Conservation (phyloP, 30 jellyfish, hydroid and myxozoan genomes). For the Turritopsis rubra region DNA sequence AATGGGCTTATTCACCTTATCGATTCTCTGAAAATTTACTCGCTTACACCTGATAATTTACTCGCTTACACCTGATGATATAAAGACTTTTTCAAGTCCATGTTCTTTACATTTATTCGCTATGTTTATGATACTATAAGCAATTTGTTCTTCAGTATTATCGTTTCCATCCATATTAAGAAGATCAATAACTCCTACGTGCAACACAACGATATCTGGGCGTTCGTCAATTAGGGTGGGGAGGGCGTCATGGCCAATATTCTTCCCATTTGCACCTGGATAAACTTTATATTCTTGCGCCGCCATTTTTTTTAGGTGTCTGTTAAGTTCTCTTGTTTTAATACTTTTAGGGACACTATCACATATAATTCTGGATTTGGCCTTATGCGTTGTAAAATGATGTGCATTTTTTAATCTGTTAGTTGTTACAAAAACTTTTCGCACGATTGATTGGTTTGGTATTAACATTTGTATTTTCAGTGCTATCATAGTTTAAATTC, state of each 20-base stretch:
- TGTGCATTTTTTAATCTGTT: too few species aligned
- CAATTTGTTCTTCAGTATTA: too few species aligned
- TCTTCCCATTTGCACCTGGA: constrained; percentile 9
- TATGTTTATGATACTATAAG: too few species aligned
- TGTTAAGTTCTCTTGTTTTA: background rate
- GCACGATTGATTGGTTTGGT: background rate
- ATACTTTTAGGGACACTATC: background rate
- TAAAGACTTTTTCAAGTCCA: too few species aligned
- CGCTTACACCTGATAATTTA: too few species aligned
- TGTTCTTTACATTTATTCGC: too few species aligned
- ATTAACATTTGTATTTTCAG: background rate
- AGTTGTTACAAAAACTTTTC: background rate
- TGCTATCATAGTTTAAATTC: background rate
- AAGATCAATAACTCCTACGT: background rate
- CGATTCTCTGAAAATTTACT: too few species aligned
- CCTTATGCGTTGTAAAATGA: background rate
- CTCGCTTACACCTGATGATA: too few species aligned
- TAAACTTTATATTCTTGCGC: background rate
- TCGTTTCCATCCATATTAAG: too few species aligned
- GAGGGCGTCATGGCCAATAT: background rate
- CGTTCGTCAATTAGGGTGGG: constrained; percentile 10
- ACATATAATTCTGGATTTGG: background rate
- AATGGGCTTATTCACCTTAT: too few species aligned
- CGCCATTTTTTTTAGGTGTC: background rate
- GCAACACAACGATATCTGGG: constrained; percentile 7